These are phyloP conservation scores for Gnathochromis pfefferi DNA, from an alignment of 2,113 vertebrate species.

Conservation along the genomic window DNA sequence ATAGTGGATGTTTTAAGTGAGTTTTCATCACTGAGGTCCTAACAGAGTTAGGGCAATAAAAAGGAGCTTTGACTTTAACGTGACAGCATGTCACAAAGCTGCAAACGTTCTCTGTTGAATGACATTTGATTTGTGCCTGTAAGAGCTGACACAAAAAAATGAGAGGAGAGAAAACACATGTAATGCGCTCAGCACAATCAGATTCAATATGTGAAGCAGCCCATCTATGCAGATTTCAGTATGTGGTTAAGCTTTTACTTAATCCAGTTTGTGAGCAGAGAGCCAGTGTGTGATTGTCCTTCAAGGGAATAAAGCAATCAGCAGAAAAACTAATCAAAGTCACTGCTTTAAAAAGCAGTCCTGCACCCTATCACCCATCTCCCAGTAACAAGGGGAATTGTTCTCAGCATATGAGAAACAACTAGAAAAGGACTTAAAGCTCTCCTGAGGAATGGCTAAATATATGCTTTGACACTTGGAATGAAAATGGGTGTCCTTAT, in stretches of 20 bases:
- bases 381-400: not conserved
- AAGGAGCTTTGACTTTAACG: not conserved
- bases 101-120: not conserved
- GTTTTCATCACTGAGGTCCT: not conserved
- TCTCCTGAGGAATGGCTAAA: slow-evolving; percentile 2
- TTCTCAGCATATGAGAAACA: not conserved
- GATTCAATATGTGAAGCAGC: not conserved
- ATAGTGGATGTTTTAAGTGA: not conserved
- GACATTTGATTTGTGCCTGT: not conserved
- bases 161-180: not conserved
- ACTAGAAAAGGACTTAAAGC: not conserved
- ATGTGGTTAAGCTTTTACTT: not conserved
- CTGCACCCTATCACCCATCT: not conserved
- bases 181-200: not conserved
- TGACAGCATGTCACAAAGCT: not conserved
- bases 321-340: not conserved
- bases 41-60: not conserved
- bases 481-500: not conserved
- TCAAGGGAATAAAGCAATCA: not conserved
- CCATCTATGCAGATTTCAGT: not conserved
- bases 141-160: not conserved
- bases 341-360: not conserved
- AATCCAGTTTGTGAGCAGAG: not conserved
- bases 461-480: slow-evolving; percentile 9
- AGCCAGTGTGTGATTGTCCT: not conserved